A percentile compares a stretch with the other conserved stretches of the same genome.
phyloP scores from a whole-genome alignment of 2,113 vertebrate species.

The Equus przewalskii region DNA sequence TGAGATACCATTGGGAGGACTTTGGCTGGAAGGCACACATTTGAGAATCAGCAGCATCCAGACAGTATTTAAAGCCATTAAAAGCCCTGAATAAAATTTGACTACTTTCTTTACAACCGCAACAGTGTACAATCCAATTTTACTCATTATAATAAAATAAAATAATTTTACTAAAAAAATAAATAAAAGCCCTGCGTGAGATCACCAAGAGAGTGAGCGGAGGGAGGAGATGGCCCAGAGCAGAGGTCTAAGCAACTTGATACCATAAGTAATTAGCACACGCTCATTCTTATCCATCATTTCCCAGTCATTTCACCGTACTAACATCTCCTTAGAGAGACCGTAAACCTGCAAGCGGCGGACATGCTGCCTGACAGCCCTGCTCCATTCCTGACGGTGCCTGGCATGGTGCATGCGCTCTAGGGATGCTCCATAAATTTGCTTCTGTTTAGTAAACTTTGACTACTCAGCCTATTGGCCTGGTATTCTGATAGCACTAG shows the following conservation, averaged over 20 bases:
- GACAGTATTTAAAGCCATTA: background rate
- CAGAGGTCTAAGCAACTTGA: background rate
- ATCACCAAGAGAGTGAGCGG: background rate
- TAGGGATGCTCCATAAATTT: background rate
- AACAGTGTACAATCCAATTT: background rate
- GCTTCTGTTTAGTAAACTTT: background rate
- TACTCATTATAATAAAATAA: background rate
- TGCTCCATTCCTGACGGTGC: background rate
- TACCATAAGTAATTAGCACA: background rate
- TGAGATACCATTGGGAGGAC: background rate
- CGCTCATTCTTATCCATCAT: background rate
- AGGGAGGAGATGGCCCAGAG: background rate
- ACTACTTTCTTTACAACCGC: background rate
- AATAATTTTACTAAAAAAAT: background rate
- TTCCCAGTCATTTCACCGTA: rapidly evolving
- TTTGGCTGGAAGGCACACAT: background rate
- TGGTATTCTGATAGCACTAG: too few relatives aligned
- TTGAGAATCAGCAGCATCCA: background rate
- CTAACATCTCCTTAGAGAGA: background rate
- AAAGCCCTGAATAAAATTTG: background rate
- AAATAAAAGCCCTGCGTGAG: background rate
- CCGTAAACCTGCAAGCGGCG: background rate
- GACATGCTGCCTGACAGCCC: background rate
- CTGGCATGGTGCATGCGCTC: background rate
- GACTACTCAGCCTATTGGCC: too few relatives aligned